Evolutionary conservation across 1,140 invertebrate species (phyloP), one percentile per base, ranked within the genome.

Genomic region (Cydia splendana): DNA sequence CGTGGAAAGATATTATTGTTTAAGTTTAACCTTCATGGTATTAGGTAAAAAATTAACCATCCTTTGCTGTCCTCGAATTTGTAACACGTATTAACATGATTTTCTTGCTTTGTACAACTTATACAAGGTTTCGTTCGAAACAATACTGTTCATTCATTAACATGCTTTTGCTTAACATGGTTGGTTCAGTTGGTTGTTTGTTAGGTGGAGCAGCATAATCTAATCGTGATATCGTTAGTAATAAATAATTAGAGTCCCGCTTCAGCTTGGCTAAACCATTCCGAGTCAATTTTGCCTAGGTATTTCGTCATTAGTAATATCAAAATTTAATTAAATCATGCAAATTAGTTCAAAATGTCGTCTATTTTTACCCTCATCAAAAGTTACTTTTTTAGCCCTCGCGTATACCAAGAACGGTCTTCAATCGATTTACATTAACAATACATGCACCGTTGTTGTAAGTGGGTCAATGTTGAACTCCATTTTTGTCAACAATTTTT

Each of bases 331-430:
- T 18, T 2, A 4, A 4, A 20, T 13, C 53, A 18, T 18, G 53
- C 53, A 53, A 6, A 5, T 0, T n/a, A n/a, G 10, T 18, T 20
- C 15, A 18, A 20, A 9, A 57, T 18, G 15, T 7, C 51, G 2
- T 6, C 0, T 2, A 20, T 15, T 71, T 71, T 18, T 15, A 65
- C 65, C 13, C 10, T 65, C 20, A 65, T 30, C n/a, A 42, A 71
- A n/a, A 38, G 67, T 18, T 42, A 42, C 65, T 71, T 71, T 38
- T 71, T 71, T 71, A 71, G 12, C 30, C 67, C 67, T 71, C 67
- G 67, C 18, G 38, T 38, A 67, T 30, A 6, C 67, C n/a, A n/a
- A 45, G 67, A 71, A 71, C 67, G 30, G 30, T 71, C 67, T 45
- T 71, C 45, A 38, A 71, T 71, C 67, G 67, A 71, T 71, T 71